These are phyloP conservation scores for Zoanthus sociatus DNA, from an alignment of 92 coral and sea anemone genomes.

Conservation along the genomic window DNA sequence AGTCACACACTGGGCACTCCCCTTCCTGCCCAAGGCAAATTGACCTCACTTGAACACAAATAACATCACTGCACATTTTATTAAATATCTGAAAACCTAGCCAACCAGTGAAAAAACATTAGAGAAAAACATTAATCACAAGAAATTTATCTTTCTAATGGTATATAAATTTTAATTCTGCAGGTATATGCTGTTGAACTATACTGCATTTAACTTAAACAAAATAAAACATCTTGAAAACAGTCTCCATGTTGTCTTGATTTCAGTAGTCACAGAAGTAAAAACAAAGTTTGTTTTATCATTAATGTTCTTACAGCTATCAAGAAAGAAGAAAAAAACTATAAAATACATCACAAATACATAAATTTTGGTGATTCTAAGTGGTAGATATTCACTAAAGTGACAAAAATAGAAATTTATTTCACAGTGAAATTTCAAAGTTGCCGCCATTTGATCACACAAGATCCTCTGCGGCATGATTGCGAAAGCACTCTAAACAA, in stretches of 20 bases:
- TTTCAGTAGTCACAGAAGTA: slow-evolving; percentile 14
- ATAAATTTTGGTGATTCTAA: slow-evolving; percentile 14
- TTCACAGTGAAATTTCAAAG: slow-evolving; percentile 16
- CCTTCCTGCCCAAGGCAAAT: slow-evolving; percentile 9
- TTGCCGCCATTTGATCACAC: slow-evolving; percentile 9
- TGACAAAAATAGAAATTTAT: slow-evolving; percentile 1
- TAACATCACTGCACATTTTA: slow-evolving; percentile 10
- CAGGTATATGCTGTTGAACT: slow-evolving; percentile 9
- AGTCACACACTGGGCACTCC: slow-evolving; percentile 3
- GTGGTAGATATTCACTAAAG: slow-evolving; percentile 1
- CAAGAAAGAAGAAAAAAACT: not conserved
- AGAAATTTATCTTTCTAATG: not conserved
- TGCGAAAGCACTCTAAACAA: slow-evolving; percentile 49
- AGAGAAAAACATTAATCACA: not conserved
- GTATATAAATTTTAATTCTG: not conserved
- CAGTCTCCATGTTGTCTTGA: slow-evolving; percentile 8
- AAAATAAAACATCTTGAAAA: slow-evolving; percentile 19
- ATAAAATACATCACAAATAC: slow-evolving; percentile 5
- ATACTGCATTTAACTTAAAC: not conserved
- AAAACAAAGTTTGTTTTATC: slow-evolving; percentile 14
- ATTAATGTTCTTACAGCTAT: slow-evolving; percentile 2
- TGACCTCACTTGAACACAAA: not conserved
- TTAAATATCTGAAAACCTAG: not conserved
- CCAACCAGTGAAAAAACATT: not conserved
- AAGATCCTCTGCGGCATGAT: slow-evolving; percentile 53